Base-by-base conservation (phyloP, 2,113 vertebrate species). In the Grus americana region DNA sequence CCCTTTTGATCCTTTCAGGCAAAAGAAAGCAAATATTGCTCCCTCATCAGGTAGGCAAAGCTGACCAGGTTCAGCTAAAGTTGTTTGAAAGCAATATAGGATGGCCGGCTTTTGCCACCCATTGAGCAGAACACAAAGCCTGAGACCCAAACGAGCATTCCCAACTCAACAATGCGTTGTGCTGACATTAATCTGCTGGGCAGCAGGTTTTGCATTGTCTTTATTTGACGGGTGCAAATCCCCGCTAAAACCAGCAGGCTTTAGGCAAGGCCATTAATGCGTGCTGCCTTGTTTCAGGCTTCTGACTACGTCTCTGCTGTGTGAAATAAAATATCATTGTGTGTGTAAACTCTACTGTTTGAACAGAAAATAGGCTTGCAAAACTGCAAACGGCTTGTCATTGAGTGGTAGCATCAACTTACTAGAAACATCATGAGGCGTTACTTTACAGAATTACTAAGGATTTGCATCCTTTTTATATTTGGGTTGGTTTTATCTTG, bases 281-380 rank as follows among this genome's bases (percentile, higher is more conserved):
- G 1, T 62, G 70, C 46, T 85, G 78, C 16, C 52, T 92, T 95
- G 80, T 95, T 89, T 89, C 9, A 18, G 86, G 85, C 85, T 95
- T 94, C 93, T 94, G 84, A 72, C 84, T 71, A 6, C 40, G n/a
- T 89, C 93, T 96, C 84, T 79, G 65, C 94, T 95, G 84, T 29
- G 78, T 72, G 92, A 76, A 95, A 76, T 92, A 36, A 87, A 95
- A 68, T 91, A 91, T 92, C 67, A 88, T 84, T 87, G 93, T 87
- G 40, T 26, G 50, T 91, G 61, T 79, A 21, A 92, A 79, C 57
- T 57, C 47, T 52, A 26, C 80, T 75, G 42, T 93, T 95, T 70
- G 90, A 85, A 86, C 66, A 82, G 84, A 93, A 95, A 96, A 91
- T 49, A 49, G 89, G 78, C 84, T 95, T 95, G 84, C 84, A 93